Evolutionary conservation across 1,140 invertebrate genomes (phyloP), one percentile per base, ranked within the genome.

Genomic region (Hetaerina americana): DNA sequence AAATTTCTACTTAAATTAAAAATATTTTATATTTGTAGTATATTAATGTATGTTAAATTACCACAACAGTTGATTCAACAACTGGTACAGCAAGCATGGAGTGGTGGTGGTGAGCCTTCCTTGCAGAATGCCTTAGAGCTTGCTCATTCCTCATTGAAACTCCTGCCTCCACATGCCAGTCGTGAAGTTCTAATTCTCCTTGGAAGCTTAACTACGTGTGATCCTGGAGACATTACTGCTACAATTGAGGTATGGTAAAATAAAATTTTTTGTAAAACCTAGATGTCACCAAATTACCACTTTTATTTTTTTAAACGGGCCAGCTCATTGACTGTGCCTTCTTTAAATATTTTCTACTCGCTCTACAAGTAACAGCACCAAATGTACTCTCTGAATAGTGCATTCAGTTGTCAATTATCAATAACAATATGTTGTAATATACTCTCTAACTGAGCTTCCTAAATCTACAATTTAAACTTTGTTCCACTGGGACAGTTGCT

Each of bases 201-300:
- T 84, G 95, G 93, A 0, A 96, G 94, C 77, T 84, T 99, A 27
- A 98, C 96, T 0, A 96, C 95, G 0, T 98, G 96, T 83, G 97
- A 99, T 84, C 97, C 97, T 25, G 88, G 92, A 26, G 94, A 98
- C 78, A 97, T 99, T 27, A 89, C 87, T 75, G 84, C 85, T 71
- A 97, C 95, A 6, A 91, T 98, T 78, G 85, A 92, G 81, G 92
- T 93, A 82, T 76, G 73, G 75, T 71, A 26, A 15, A 8, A 2
- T 18, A 0, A 6, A 28, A 12, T 24, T 26, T 72, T 57, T 57
- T 5, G 40, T 5, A 18, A n/a, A n/a, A n/a, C n/a, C n/a, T n/a
- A n/a, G n/a, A n/a, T n/a, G n/a, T n/a, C n/a, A n/a, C n/a, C n/a
- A n/a, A n/a, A n/a, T n/a, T n/a, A n/a, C n/a, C n/a, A n/a, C n/a